Conservation (phyloP, 2,888 invertebrate genomes). For the Brachylomia viminalis region DNA sequence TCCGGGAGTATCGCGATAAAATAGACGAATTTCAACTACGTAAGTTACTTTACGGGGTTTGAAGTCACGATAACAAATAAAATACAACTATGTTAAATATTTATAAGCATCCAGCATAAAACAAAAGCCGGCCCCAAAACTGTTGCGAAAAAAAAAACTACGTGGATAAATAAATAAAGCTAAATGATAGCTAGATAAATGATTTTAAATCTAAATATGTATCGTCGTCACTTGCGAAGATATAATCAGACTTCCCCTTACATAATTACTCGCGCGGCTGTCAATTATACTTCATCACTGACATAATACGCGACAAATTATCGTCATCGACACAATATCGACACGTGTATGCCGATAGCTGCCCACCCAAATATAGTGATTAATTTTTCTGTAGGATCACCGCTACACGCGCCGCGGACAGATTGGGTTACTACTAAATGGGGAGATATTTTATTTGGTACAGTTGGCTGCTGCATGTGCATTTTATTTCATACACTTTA, state of each 20-base stretch:
- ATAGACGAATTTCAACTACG: background rate
- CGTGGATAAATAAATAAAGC: background rate
- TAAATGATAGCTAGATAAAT: too few relatives aligned
- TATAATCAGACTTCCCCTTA: background rate
- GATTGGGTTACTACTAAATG: constrained; percentile 34
- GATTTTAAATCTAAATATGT: background rate
- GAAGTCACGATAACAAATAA: background rate
- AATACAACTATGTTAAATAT: background rate
- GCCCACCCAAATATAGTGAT: constrained; percentile 43
- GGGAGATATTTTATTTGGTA: constrained; percentile 39
- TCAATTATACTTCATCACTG: background rate
- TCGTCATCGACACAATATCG: constrained; percentile 24
- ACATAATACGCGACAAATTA: background rate
- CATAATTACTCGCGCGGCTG: background rate
- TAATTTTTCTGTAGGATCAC: constrained; percentile 57
- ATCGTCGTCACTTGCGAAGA: too few relatives aligned
- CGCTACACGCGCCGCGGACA: constrained; percentile 16
- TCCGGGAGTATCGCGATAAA: background rate
- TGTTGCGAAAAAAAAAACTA: background rate
- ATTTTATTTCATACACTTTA: background rate
- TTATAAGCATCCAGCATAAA: background rate
- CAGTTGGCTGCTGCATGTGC: background rate
- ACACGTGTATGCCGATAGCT: constrained; percentile 29
- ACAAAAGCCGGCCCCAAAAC: background rate
- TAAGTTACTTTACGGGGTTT: background rate